Evolutionary conservation across 2,797 vertebrate species (phyloP).

Genomic region (Lacerta viridis): DNA sequence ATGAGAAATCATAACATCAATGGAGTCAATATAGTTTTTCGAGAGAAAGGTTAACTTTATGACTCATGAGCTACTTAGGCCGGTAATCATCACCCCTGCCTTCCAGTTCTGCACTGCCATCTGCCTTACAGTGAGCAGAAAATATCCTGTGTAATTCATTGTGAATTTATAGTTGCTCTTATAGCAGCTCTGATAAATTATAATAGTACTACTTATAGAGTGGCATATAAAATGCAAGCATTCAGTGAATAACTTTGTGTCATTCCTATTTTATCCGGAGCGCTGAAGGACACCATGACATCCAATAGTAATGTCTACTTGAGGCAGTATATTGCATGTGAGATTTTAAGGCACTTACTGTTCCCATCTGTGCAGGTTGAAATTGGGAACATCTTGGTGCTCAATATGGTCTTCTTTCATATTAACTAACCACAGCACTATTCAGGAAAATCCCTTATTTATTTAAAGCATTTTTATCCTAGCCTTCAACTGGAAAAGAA

Average conservation of each 20-base stretch:
- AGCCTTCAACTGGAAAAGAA: neutral
- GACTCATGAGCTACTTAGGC: neutral
- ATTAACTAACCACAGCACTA: neutral
- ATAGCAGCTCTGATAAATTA: slow-evolving; percentile 21
- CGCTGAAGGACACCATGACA: slow-evolving; percentile 2
- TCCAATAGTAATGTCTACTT: neutral
- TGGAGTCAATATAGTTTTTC: slow-evolving; percentile 1
- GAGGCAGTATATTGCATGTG: neutral
- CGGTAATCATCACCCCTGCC: neutral
- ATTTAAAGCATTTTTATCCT: neutral
- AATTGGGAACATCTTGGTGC: neutral
- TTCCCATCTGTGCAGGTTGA: slow-evolving; percentile 17
- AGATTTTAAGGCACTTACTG: neutral
- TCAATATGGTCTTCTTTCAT: neutral
- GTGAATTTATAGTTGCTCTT: slow-evolving; percentile 39
- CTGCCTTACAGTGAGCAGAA: slow-evolving; percentile 21
- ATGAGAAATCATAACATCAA: slow-evolving; percentile 17
- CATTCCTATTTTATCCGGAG: slow-evolving; percentile 34
- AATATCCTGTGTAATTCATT: slow-evolving; percentile 38
- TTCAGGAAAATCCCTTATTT: neutral
- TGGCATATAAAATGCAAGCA: slow-evolving; percentile 35
- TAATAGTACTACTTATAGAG: slow-evolving; percentile 9
- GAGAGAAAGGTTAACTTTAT: slow-evolving; percentile 47
- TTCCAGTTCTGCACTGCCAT: slow-evolving; percentile 29
- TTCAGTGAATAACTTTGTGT: slow-evolving; percentile 25